Conservation (phyloP, 2,888 invertebrate species). For the Bembecia ichneumoniformis region DNA sequence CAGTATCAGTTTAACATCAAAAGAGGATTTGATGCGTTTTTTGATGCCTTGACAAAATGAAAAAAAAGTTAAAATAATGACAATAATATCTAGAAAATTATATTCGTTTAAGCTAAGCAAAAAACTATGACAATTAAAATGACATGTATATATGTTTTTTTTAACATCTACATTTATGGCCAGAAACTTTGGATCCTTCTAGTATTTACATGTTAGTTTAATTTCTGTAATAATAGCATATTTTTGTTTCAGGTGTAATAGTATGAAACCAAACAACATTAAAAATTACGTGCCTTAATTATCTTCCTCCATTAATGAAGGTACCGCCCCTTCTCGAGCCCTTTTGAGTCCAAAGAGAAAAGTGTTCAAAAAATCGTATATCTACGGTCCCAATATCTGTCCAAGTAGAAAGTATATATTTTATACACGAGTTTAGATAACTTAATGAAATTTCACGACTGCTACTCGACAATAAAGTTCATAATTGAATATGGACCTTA, state of each 20-base stretch:
- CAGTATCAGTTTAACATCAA: no score
- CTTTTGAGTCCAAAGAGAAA: not conserved
- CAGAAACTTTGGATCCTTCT: no score
- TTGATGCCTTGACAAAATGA: no score
- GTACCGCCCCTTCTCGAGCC: not conserved
- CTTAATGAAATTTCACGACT: not conserved
- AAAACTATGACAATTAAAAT: no score
- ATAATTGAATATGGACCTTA: not conserved
- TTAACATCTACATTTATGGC: no score
- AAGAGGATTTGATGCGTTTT: no score
- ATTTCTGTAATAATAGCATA: no score
- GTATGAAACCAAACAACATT: not conserved
- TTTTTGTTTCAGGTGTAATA: not conserved
- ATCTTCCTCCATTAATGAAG: conserved; percentile 22
- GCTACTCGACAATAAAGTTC: not conserved
- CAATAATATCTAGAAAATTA: no score
- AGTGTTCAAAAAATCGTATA: conserved; percentile 7
- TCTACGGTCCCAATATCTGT: conserved; percentile 18
- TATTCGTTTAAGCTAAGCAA: no score
- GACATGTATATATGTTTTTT: no score
- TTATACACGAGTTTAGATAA: not conserved
- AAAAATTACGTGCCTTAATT: conserved; percentile 45
- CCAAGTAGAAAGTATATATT: conserved; percentile 11
- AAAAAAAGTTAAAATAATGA: no score
- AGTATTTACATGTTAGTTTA: no score